A percentile compares a stretch with the other conserved stretches of the same genome.
Evolutionary conservation across 2,113 vertebrate species (phyloP).

Genomic region (Felis chaus): DNA sequence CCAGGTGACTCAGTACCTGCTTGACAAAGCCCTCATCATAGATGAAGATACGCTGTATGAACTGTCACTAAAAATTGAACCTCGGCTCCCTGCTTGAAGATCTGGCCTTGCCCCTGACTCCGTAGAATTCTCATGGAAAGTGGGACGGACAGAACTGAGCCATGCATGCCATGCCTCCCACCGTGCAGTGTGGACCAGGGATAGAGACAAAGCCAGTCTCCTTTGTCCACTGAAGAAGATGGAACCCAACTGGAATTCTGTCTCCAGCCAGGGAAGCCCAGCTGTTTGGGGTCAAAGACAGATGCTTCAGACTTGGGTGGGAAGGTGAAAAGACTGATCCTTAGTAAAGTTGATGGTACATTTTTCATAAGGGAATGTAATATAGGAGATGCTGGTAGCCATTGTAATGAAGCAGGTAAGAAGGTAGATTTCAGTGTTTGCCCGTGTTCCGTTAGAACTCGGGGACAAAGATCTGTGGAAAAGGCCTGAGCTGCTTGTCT

Average conservation of each 20-base stretch:
- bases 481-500: slow-evolving; percentile 20
- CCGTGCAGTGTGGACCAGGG: slow-evolving; percentile 39
- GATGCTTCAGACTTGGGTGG: slow-evolving; percentile 57
- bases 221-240: slow-evolving; percentile 68
- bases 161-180: slow-evolving; percentile 70
- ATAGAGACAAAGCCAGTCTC: slow-evolving; percentile 55
- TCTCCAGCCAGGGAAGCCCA: slow-evolving; percentile 62
- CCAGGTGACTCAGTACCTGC: slow-evolving; percentile 97
- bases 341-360: slow-evolving; percentile 36
- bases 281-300: slow-evolving; percentile 64
- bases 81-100: slow-evolving; percentile 95
- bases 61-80: slow-evolving; percentile 97
- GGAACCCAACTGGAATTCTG: slow-evolving; percentile 68
- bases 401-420: neutral
- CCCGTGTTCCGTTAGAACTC: slow-evolving; percentile 16
- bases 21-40: slow-evolving; percentile 97
- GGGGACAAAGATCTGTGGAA: neutral
- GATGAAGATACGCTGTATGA: slow-evolving; percentile 98
- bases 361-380: slow-evolving; percentile 22
- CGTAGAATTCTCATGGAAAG: slow-evolving; percentile 55
- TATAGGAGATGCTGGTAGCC: slow-evolving; percentile 47
- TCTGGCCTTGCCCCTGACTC: slow-evolving; percentile 60
- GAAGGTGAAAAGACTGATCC: slow-evolving; percentile 31
- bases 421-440: neutral
- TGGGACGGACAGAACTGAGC: slow-evolving; percentile 26